phyloP scores from a whole-genome alignment of 2,113 vertebrate genomes.

The Aviceda subcristata region DNA sequence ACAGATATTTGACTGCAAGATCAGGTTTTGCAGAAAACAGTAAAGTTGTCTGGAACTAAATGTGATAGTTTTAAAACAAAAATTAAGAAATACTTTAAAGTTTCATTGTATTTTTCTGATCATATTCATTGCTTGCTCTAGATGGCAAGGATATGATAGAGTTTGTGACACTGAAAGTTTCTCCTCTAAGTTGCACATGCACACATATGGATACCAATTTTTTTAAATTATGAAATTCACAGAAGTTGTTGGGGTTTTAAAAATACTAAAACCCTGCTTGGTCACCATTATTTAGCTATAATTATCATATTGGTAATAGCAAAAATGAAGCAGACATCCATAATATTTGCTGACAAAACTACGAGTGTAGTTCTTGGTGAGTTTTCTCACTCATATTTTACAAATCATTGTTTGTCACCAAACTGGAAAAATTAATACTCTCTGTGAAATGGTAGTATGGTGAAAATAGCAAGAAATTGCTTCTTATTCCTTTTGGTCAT shows the following conservation, averaged over 20 bases:
- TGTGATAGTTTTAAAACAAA: not conserved
- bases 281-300: not conserved
- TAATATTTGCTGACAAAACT: not conserved
- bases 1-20: not conserved
- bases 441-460: not conserved
- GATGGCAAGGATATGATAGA: not conserved
- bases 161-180: not conserved
- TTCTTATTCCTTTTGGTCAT: not conserved
- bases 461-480: not conserved
- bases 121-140: not conserved
- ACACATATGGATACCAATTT: not conserved
- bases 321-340: not conserved
- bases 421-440: not conserved
- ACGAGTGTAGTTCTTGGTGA: not conserved
- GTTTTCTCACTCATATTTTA: not conserved
- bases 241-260: not conserved
- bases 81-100: not conserved
- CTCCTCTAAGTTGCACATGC: not conserved
- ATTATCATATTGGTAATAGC: not conserved
- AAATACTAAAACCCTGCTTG: not conserved
- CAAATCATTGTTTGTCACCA: not conserved
- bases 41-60: not conserved
- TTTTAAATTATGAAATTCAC: not conserved
- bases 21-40: not conserved
- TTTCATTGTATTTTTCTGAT: not conserved